These are phyloP conservation scores for Dunckerocampus dactyliophorus DNA, from an alignment of 2,113 vertebrate genomes.

Conservation along the genomic window DNA sequence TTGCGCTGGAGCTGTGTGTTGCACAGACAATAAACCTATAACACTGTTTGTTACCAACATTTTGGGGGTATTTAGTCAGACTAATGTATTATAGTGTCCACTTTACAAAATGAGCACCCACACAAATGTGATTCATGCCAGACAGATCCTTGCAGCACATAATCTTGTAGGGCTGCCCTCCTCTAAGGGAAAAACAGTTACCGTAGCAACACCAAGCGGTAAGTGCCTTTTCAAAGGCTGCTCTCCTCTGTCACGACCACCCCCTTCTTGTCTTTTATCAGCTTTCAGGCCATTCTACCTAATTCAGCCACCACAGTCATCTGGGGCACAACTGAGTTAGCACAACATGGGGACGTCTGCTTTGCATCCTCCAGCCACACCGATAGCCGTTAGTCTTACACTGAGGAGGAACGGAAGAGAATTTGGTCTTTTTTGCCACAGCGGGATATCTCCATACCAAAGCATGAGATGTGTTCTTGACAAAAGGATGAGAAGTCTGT, in stretches of 20 bases:
- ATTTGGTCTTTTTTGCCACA: conserved; percentile 14
- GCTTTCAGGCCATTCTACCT: conserved; percentile 10
- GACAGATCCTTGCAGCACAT: neutral
- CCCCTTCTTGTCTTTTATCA: conserved; percentile 32
- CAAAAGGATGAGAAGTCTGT: neutral
- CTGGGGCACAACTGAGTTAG: neutral
- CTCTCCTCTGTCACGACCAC: conserved; percentile 7
- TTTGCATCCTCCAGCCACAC: conserved; percentile 1
- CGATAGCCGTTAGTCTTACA: neutral
- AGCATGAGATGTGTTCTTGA: conserved; percentile 9
- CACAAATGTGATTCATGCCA: neutral
- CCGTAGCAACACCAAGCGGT: conserved; percentile 67
- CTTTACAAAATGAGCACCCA: neutral
- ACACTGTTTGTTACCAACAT: no score
- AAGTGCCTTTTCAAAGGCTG: conserved; percentile 43
- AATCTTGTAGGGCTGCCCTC: conserved; percentile 15
- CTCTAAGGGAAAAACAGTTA: conserved; percentile 23
- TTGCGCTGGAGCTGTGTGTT: no score
- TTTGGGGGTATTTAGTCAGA: no score
- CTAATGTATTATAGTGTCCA: neutral
- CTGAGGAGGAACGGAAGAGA: neutral
- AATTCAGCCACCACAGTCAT: conserved; percentile 1
- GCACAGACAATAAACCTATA: no score
- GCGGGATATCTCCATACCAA: conserved; percentile 1
- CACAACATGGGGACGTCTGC: conserved; percentile 12